Conservation (phyloP, 2,113 vertebrate genomes). For the Aphelocoma coerulescens region DNA sequence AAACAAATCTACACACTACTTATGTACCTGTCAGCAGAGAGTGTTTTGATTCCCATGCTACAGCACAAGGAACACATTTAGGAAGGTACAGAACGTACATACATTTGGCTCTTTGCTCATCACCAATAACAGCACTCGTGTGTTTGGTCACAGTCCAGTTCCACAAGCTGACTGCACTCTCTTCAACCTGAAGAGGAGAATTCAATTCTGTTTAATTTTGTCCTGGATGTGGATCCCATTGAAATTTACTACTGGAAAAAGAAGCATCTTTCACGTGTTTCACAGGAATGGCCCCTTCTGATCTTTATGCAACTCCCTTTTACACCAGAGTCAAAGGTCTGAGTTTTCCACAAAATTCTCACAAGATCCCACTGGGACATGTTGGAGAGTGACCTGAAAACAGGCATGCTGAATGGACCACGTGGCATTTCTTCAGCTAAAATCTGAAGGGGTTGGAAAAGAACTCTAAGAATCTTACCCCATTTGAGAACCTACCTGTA, state of each 20-base stretch:
- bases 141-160: conserved; percentile 88
- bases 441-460: neutral
- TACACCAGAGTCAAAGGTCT: neutral
- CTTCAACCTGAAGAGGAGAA: conserved; percentile 78
- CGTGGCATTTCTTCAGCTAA: neutral
- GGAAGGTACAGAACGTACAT: neutral
- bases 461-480: neutral
- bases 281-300: neutral
- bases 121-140: conserved; percentile 59
- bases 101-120: conserved; percentile 84
- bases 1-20: neutral
- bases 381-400: neutral
- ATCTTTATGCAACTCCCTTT: neutral
- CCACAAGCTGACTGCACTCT: conserved; percentile 85
- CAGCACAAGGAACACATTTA: neutral
- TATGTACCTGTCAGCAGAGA: neutral
- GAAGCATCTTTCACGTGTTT: neutral
- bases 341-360: neutral
- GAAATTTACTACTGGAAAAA: neutral
- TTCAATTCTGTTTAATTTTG: neutral
- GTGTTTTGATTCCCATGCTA: neutral
- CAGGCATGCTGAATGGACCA: neutral
- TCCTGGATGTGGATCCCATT: neutral
- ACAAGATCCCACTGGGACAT: neutral
- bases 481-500: neutral